Conservation (phyloP, 2,113 vertebrate genomes). For the Narcine bancroftii region DNA sequence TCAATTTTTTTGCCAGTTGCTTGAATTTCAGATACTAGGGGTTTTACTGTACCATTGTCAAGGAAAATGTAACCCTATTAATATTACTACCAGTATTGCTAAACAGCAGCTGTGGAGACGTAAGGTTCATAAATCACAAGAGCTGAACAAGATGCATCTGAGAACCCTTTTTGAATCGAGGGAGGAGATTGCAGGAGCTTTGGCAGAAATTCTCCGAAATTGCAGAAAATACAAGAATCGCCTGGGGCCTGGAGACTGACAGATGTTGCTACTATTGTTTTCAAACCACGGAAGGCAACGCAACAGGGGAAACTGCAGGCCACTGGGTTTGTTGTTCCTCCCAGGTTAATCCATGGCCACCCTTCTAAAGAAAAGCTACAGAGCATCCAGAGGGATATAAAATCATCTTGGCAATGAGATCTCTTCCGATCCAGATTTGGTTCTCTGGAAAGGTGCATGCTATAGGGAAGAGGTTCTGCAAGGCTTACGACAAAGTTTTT, state of each 20-base stretch:
- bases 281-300: neutral
- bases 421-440: neutral
- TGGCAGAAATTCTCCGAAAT: neutral
- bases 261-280: neutral
- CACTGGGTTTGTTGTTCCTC: neutral
- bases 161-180: neutral
- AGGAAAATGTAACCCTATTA: neutral
- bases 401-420: neutral
- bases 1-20: no score
- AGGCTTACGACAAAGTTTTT: no score
- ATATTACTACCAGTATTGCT: neutral
- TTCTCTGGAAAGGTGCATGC: neutral
- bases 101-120: neutral
- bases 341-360: neutral
- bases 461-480: no score
- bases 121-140: neutral
- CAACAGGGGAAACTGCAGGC: neutral
- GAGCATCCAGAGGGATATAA: neutral
- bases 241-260: neutral
- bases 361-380: neutral
- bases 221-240: neutral
- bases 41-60: no score
- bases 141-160: neutral
- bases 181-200: slow-evolving; percentile 1
- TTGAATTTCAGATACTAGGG: no score